These are phyloP conservation scores for Drosophila antonietae DNA, from an alignment of 2,888 invertebrate genomes.

Conservation along the genomic window DNA sequence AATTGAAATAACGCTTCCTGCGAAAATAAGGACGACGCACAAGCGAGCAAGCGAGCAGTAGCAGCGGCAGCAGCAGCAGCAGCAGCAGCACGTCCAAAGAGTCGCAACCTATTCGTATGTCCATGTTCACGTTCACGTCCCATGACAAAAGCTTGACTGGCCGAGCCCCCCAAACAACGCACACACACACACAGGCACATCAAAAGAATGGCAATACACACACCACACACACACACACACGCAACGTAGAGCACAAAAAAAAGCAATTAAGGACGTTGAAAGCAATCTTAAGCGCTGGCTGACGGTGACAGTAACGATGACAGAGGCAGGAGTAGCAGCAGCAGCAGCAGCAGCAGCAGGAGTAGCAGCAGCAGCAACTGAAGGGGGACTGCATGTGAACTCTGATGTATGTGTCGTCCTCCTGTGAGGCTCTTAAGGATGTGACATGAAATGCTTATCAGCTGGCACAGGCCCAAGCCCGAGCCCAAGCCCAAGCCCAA, in stretches of 20 bases:
- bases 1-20: constrained; percentile 80
- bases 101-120: constrained; percentile 15
- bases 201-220: constrained; percentile 61
- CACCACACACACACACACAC: constrained; percentile 33
- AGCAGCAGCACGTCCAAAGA: constrained; percentile 40
- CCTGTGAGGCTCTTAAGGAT: constrained; percentile 70
- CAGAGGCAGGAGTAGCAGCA: constrained; percentile 22
- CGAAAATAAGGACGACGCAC: constrained; percentile 47
- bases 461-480: constrained; percentile 48
- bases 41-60: constrained; percentile 18
- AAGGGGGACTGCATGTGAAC: constrained; percentile 59
- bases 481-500: constrained; percentile 10
- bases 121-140: constrained; percentile 40
- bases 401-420: constrained; percentile 56
- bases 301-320: constrained; percentile 75
- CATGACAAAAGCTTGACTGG: constrained; percentile 60
- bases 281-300: constrained; percentile 83
- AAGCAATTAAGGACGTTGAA: constrained; percentile 85
- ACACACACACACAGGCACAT: constrained; percentile 53
- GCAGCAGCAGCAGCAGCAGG: neutral
- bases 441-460: constrained; percentile 84
- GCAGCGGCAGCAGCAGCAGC: constrained; percentile 29
- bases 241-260: constrained; percentile 66
- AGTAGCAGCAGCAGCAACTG: neutral
- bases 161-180: constrained; percentile 22